Percentiles rank a stretch among this genome's conserved stretches.
These are phyloP conservation scores for Anolis sagrei DNA, from an alignment of 2,113 vertebrate species.

Conservation along the genomic window DNA sequence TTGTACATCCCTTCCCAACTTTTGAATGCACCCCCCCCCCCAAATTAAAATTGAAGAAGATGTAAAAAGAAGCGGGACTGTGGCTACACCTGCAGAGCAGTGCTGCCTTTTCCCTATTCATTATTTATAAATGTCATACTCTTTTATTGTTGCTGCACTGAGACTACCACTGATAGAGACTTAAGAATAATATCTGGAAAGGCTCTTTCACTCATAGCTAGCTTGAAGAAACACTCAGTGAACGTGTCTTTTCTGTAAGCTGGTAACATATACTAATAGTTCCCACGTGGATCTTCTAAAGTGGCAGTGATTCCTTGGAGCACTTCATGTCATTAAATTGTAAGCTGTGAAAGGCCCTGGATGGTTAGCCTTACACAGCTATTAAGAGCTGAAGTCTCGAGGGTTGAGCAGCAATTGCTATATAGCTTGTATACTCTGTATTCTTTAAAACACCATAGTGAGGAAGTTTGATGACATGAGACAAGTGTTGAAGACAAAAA, in stretches of 20 bases:
- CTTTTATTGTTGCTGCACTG: not conserved
- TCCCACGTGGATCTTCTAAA: constrained; percentile 2
- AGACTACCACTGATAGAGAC: not conserved
- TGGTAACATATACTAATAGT: constrained; percentile 9
- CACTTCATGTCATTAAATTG: constrained; percentile 25
- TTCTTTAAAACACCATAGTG: not conserved
- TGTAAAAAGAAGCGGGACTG: not conserved
- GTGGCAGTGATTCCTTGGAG: constrained; percentile 11
- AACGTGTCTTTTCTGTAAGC: constrained; percentile 4
- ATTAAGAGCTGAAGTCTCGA: constrained; percentile 3
- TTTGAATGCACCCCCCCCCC: not conserved
- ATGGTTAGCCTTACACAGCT: constrained; percentile 6
- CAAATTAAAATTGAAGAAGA: not conserved
- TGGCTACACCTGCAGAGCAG: not conserved
- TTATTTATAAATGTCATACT: not conserved
- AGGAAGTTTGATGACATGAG: not conserved
- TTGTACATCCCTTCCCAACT: not conserved
- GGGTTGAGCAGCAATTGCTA: not conserved
- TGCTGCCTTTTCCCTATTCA: too few species aligned
- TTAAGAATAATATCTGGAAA: not conserved
- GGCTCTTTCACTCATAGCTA: not conserved
- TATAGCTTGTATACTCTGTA: not conserved
- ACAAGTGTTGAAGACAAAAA: not conserved
- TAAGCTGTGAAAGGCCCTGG: not conserved
- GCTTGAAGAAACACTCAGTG: not conserved